phyloP scores from a whole-genome alignment of 23 tunicate species.

The Trididemnum clinides region DNA sequence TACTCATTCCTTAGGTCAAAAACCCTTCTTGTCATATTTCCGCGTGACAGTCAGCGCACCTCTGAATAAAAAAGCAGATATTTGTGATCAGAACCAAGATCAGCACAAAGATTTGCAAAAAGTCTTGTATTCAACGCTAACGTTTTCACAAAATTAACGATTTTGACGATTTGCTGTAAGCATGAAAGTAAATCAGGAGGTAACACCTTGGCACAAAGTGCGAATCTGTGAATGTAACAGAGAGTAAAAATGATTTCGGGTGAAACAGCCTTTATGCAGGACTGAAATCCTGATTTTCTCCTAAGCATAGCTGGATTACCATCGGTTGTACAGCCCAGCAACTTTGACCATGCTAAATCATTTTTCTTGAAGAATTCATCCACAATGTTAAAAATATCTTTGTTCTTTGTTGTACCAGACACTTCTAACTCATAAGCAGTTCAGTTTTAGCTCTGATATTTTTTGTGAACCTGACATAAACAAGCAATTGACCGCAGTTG shows the following conservation, averaged over 20 bases:
- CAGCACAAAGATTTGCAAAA: slow-evolving; percentile 44
- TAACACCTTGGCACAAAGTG: slow-evolving; percentile 67
- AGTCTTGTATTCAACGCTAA: slow-evolving; percentile 53
- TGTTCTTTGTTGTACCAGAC: slow-evolving; percentile 13
- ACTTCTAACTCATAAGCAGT: slow-evolving; percentile 53
- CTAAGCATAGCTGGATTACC: slow-evolving; percentile 53
- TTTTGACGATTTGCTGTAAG: slow-evolving; percentile 43
- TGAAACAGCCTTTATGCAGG: slow-evolving; percentile 51
- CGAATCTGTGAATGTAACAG: slow-evolving; percentile 69
- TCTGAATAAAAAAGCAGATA: slow-evolving; percentile 56
- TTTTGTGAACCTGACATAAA: slow-evolving; percentile 56
- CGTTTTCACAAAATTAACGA: slow-evolving; percentile 48
- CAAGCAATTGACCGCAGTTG: slow-evolving; percentile 60
- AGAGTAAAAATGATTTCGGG: slow-evolving; percentile 44
- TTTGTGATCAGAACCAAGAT: slow-evolving; percentile 50
- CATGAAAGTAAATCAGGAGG: slow-evolving; percentile 46
- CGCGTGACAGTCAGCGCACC: slow-evolving; percentile 57
- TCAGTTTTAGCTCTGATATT: slow-evolving; percentile 52
- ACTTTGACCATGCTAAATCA: slow-evolving; percentile 52
- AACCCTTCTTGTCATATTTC: slow-evolving; percentile 45
- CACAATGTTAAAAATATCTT: slow-evolving; percentile 11
- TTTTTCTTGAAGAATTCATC: slow-evolving; percentile 42
- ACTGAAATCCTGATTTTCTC: slow-evolving; percentile 49
- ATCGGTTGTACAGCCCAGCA: slow-evolving; percentile 65
- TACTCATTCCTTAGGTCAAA: slow-evolving; percentile 47